Evolutionary conservation across 2,888 invertebrate species (phyloP).

Genomic region (Pardosa pseudoannulata): DNA sequence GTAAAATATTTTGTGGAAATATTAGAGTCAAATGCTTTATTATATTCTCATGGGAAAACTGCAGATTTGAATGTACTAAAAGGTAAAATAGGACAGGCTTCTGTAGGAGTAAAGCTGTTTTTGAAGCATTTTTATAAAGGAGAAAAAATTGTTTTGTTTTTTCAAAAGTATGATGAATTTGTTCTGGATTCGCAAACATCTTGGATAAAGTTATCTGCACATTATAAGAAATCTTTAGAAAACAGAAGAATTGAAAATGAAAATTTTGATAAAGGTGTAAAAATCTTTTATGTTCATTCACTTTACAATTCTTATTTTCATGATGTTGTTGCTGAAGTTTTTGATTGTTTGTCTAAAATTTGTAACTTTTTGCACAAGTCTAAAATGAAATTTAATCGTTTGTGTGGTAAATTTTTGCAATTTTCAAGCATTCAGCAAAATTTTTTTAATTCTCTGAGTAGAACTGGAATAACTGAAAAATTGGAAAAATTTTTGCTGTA

Average conservation of each 20-base stretch:
- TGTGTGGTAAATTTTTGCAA: not conserved
- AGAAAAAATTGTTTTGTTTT: not conserved
- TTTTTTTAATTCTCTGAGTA: not conserved
- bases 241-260: not conserved
- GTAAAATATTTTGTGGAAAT: not conserved
- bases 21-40: not conserved
- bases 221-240: not conserved
- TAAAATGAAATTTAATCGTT: not conserved
- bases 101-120: not conserved
- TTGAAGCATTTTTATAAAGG: not conserved
- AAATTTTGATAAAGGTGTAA: not conserved
- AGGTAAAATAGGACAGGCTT: not conserved
- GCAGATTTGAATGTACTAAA: not conserved
- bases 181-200: not conserved
- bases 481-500: not conserved
- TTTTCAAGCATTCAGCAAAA: not conserved
- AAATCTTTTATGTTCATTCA: not conserved
- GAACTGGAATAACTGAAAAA: not conserved
- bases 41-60: not conserved
- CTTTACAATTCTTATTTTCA: not conserved
- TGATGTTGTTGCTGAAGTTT: not conserved
- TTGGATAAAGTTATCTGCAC: not conserved
- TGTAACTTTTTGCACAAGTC: not conserved
- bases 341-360: not conserved
- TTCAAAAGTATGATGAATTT: not conserved